Conservation (phyloP, 2,888 invertebrate genomes). For the Camptogramma bilineatum region DNA sequence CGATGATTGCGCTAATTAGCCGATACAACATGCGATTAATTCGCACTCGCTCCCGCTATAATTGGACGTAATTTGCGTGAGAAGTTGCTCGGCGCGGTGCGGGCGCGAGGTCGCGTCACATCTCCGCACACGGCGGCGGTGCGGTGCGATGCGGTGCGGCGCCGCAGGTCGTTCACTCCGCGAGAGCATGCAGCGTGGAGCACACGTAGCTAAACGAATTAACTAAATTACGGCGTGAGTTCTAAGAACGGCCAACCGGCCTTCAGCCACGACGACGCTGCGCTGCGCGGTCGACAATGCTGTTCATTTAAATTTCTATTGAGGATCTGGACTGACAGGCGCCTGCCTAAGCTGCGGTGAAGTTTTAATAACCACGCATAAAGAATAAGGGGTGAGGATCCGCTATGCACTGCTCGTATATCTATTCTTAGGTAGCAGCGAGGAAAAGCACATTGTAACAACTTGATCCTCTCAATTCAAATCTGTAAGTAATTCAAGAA, state of each 20-base stretch:
- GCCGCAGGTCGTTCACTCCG: conserved; percentile 18
- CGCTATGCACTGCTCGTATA: too few species aligned
- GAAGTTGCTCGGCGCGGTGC: conserved; percentile 9
- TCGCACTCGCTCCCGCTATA: conserved; percentile 43
- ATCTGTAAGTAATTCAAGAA: too few species aligned
- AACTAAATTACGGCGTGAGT: conserved; percentile 26
- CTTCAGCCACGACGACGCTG: neutral
- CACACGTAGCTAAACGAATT: conserved; percentile 23
- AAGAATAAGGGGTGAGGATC: too few species aligned
- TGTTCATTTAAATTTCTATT: too few species aligned
- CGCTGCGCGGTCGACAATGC: too few species aligned
- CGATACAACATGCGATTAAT: conserved; percentile 43
- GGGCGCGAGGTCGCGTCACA: neutral
- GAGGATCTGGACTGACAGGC: too few species aligned
- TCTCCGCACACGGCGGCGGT: neutral
- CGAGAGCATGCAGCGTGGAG: neutral
- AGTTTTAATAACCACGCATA: too few species aligned
- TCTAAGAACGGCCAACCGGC: conserved; percentile 21
- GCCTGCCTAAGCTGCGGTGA: too few species aligned
- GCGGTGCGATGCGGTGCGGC: neutral
- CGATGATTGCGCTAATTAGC: conserved; percentile 42
- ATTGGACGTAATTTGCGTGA: conserved; percentile 54
- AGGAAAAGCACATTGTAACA: too few species aligned
- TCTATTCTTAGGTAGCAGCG: too few species aligned
- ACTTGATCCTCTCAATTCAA: too few species aligned